phyloP scores from a whole-genome alignment of 2,113 vertebrate genomes.

The Alexandromys fortis region DNA sequence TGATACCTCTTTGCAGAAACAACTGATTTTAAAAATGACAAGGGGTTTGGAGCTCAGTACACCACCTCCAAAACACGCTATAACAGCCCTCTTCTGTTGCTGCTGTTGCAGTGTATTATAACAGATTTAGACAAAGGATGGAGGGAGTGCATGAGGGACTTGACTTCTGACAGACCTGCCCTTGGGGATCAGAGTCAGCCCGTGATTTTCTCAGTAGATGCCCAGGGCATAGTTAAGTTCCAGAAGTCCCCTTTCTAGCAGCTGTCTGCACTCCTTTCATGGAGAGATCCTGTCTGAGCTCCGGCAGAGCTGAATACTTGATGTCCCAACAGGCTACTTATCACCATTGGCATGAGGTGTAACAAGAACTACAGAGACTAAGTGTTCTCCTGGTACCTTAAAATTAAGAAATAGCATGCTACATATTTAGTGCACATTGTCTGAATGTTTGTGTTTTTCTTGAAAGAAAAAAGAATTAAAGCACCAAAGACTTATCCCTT shows the following conservation, averaged over 20 bases:
- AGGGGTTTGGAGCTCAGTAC: background rate
- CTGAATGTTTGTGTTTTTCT: constrained; percentile 14
- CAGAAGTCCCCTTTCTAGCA: background rate
- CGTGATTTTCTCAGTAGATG: background rate
- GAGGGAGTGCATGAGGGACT: background rate
- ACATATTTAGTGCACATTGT: background rate
- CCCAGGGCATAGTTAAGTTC: background rate
- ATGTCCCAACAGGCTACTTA: background rate
- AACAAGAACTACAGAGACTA: background rate
- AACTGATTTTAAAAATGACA: constrained; percentile 29
- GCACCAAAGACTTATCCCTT: background rate
- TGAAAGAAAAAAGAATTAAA: background rate
- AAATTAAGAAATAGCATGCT: background rate
- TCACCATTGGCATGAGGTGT: too few species aligned
- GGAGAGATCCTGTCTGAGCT: background rate
- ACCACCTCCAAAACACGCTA: background rate
- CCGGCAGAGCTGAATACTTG: background rate
- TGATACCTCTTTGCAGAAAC: background rate
- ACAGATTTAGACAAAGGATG: background rate
- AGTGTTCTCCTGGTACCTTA: background rate
- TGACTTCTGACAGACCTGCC: background rate
- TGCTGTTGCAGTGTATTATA: background rate
- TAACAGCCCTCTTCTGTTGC: background rate
- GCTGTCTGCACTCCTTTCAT: background rate
- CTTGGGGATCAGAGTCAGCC: background rate